phyloP scores from a whole-genome alignment of 2,113 vertebrate species.

The Herpetotheres cachinnans region DNA sequence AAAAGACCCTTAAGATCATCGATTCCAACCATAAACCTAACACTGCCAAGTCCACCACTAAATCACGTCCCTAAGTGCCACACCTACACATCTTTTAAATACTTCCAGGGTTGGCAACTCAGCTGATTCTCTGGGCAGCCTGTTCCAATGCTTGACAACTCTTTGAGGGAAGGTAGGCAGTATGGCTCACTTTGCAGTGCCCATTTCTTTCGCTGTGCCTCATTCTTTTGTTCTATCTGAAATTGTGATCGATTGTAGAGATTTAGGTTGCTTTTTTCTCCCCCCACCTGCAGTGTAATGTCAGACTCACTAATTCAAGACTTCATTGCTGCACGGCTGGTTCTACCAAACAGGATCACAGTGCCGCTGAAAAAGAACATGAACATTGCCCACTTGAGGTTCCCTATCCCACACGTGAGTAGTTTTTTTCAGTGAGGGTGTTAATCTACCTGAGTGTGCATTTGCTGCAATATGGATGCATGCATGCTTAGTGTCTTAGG shows the following conservation, averaged over 20 bases:
- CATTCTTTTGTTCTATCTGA: background rate
- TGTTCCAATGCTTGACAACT: background rate
- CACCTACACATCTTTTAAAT: background rate
- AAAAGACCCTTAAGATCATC: background rate
- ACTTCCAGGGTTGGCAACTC: background rate
- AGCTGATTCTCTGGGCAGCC: background rate
- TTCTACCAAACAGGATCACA: constrained; percentile 93
- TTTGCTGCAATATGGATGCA: background rate
- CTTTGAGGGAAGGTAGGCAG: background rate
- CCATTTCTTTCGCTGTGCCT: background rate
- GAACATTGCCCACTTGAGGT: constrained; percentile 86
- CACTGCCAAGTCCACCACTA: background rate
- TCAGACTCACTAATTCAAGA: constrained; percentile 87
- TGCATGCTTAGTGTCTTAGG: background rate
- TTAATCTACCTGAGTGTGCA: background rate
- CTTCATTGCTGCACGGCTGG: constrained; percentile 87
- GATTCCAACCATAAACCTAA: background rate
- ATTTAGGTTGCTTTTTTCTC: background rate
- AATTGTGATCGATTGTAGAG: background rate
- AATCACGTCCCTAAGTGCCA: background rate
- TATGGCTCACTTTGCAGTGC: background rate
- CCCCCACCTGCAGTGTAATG: constrained; percentile 73
- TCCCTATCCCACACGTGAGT: constrained; percentile 90
- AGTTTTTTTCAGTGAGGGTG: background rate
- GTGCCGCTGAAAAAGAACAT: constrained; percentile 90